Conservation (phyloP, 2,113 vertebrate species). For the Murina feae region DNA sequence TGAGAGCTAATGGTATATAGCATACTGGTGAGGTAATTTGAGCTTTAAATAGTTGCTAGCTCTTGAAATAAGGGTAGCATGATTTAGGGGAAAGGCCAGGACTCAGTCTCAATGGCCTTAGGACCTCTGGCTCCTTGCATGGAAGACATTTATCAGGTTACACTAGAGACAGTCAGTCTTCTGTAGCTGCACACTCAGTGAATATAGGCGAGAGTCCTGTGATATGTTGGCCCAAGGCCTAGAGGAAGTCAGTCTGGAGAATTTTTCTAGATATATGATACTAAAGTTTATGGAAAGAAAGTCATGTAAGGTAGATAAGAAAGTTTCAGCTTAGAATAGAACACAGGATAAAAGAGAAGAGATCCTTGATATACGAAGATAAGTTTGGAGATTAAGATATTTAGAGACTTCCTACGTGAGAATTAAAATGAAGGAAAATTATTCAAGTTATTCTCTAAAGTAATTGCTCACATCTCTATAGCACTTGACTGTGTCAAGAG, state of each 20-base stretch:
- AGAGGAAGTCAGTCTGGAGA: background rate
- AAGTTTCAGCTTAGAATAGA: background rate
- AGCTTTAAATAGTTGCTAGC: slow-evolving; percentile 61
- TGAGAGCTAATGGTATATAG: background rate
- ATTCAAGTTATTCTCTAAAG: background rate
- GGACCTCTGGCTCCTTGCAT: background rate
- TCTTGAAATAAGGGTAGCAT: slow-evolving; percentile 51
- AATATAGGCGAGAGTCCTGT: background rate
- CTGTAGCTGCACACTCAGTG: background rate
- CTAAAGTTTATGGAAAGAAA: background rate
- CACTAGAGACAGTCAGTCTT: background rate
- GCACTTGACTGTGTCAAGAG: background rate
- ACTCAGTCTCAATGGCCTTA: background rate
- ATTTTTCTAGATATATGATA: background rate
- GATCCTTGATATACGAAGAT: background rate
- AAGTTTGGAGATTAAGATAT: background rate
- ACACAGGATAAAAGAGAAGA: background rate
- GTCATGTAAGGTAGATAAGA: background rate
- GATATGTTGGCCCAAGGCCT: background rate
- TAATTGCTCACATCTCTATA: background rate
- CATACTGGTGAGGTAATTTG: slow-evolving; percentile 21
- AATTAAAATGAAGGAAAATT: background rate
- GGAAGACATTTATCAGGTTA: background rate
- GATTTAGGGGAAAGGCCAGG: slow-evolving; percentile 55
- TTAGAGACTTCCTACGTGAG: background rate